Evolutionary conservation across 2,888 invertebrate species (phyloP).

Genomic region (Tanaodytes sp.): DNA sequence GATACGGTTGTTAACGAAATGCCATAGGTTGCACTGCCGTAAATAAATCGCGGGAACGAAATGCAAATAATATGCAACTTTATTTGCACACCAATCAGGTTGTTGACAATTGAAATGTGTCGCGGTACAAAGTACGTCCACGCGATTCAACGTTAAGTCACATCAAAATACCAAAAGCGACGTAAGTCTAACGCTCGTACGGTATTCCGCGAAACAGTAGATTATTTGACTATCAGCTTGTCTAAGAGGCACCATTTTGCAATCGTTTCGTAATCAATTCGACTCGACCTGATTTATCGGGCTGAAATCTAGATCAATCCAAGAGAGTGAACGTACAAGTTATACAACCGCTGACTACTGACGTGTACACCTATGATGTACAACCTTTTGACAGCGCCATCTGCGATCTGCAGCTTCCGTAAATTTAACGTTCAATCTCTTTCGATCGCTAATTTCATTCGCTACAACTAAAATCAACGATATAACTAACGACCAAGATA

Average conservation of each 20-base stretch:
- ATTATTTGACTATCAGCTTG: constrained; percentile 54
- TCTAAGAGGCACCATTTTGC: constrained; percentile 53
- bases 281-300: constrained; percentile 53
- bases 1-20: no score
- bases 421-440: no score
- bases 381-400: no score
- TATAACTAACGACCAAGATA: no score
- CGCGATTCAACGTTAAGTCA: constrained; percentile 26
- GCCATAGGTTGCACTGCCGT: no score
- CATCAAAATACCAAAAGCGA: constrained; percentile 39
- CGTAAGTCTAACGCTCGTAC: constrained; percentile 34
- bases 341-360: constrained; percentile 46
- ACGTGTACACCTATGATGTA: constrained; percentile 42
- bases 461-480: no score
- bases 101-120: constrained; percentile 44
- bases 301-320: constrained; percentile 52
- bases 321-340: constrained; percentile 52
- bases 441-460: not conserved
- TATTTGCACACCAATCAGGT: constrained; percentile 30
- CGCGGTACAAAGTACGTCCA: constrained; percentile 44
- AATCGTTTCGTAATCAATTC: constrained; percentile 53
- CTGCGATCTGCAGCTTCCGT: no score
- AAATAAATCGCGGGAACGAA: constrained; percentile 32
- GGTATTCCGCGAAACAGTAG: constrained; percentile 45
- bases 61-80: constrained; percentile 48